Conservation (phyloP, 2,113 vertebrate genomes). For the Empidonax alnorum region DNA sequence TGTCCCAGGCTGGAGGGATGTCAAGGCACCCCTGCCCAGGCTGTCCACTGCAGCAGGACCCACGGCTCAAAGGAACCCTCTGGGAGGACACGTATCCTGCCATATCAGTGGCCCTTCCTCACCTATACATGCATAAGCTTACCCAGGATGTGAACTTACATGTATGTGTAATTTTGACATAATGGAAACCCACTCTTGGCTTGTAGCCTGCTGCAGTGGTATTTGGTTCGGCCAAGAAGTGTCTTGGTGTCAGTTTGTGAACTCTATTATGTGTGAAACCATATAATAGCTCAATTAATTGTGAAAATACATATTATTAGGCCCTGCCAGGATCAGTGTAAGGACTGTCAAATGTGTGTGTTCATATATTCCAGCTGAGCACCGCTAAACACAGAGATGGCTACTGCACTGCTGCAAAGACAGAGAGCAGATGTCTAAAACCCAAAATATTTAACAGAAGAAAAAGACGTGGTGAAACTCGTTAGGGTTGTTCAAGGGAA, state of each 20-base stretch:
- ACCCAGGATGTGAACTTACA: neutral
- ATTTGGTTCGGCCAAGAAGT: neutral
- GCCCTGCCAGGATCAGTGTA: neutral
- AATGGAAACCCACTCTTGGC: neutral
- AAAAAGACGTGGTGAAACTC: neutral
- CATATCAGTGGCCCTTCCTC: rapidly evolving
- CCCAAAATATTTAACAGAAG: neutral
- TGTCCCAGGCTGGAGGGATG: neutral
- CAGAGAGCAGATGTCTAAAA: neutral
- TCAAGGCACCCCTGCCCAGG: neutral
- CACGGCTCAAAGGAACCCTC: neutral
- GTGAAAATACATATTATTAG: neutral
- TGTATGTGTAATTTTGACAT: neutral
- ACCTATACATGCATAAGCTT: neutral
- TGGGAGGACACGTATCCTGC: rapidly evolving
- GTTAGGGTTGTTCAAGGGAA: neutral
- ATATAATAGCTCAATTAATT: rapidly evolving
- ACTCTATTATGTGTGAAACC: neutral
- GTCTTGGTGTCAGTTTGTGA: neutral
- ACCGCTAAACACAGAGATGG: neutral
- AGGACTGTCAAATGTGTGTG: neutral
- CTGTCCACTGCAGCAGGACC: neutral
- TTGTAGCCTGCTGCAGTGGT: neutral
- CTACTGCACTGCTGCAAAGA: neutral
- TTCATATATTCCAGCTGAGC: neutral